Base-by-base conservation (phyloP, 1,140 invertebrate genomes). In the Aphelinus certus region DNA sequence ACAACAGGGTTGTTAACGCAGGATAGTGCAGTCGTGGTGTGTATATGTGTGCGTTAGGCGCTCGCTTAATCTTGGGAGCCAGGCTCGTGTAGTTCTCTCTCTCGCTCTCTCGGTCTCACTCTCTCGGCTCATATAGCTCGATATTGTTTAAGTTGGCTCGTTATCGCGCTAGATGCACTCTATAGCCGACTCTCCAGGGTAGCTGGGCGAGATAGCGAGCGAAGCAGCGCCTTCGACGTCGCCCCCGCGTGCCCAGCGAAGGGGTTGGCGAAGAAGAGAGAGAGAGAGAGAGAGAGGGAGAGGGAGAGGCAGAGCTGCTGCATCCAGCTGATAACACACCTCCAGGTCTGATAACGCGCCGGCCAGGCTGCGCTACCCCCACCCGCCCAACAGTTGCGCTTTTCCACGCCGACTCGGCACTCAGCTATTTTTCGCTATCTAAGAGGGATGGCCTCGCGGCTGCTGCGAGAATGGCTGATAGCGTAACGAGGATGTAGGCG, bases 131-230 rank as follows among this genome's bases (percentile, higher is more conserved):
- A 67, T 66, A 71, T 47, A 86, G 83, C 85, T 85, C 84, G 83
- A 88, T 87, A 88, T 88, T 88, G 86, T 88, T 88, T 86, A 87
- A 87, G 82, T 86, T 87, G 82, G 81, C 82, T 84, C 84, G 85
- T 88, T 88, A 87, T 88, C 86, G 82, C 82, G 75, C 81, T 76
- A 83, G 86, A 87, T 87, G 84, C 86, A 86, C 85, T 87, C 85
- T 86, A 86, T 87, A 87, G 81, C 81, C 84, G 86, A 84, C 84
- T 87, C 84, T 87, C 83, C 78, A 84, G 83, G 85, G 84, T 85
- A 26, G 26, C 26, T 26, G 85, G 80, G 81, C 57, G 80, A 83
- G 85, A 86, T 85, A 86, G 79, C 82, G 82, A 79, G 81, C 77
- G 77, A 75, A 80, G 78, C 77, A 74, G 83, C 82, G 82, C 83